These are phyloP conservation scores for Tribolium castaneum DNA, from an alignment of 1,140 invertebrate genomes.

Conservation along the genomic window DNA sequence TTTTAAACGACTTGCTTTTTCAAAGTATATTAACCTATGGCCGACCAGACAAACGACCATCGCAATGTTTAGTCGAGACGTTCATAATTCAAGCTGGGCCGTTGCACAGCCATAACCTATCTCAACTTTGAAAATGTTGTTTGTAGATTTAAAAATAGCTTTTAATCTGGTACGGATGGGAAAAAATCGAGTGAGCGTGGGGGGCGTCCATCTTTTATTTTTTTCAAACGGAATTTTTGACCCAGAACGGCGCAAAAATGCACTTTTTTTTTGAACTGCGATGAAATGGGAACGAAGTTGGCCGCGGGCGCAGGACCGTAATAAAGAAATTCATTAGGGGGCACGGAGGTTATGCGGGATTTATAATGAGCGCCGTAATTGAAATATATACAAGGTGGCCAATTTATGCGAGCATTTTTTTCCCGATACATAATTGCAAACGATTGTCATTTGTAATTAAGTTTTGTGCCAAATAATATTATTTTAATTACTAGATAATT, in stretches of 20 bases:
- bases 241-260: background rate
- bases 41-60: conserved; percentile 39
- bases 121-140: conserved; percentile 61
- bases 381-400: background rate
- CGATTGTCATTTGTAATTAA: background rate
- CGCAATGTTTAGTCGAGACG: conserved; percentile 18
- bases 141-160: conserved; percentile 60
- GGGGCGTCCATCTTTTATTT: background rate
- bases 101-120: conserved; percentile 60
- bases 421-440: background rate
- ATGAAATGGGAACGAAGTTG: background rate
- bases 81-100: conserved; percentile 47
- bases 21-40: conserved; percentile 60
- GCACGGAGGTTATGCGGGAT: background rate
- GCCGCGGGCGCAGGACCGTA: background rate
- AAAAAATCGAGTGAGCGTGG: conserved; percentile 47
- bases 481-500: too few relatives aligned
- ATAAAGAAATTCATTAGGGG: background rate
- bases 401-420: background rate
- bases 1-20: conserved; percentile 61
- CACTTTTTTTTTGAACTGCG: background rate
- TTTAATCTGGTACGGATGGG: conserved; percentile 56
- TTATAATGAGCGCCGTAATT: background rate
- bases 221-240: background rate
- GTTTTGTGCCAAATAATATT: too few relatives aligned